A percentile compares a stretch with the other conserved stretches of the same genome.
phyloP scores from a whole-genome alignment of 2,113 vertebrate genomes.

The Coregonus clupeaformis region DNA sequence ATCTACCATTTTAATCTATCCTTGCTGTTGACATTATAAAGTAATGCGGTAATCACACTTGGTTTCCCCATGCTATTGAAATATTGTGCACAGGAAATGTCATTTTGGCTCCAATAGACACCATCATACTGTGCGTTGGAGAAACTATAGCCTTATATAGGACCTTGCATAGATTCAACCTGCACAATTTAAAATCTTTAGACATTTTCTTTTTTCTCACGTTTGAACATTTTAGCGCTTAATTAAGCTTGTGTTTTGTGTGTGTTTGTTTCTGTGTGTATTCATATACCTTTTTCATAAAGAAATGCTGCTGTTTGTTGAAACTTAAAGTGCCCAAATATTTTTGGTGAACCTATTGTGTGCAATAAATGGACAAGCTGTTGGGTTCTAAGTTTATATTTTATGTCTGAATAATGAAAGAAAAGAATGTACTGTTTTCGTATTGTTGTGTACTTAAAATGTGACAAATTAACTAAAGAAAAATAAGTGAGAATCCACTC shows the following conservation, averaged over 20 bases:
- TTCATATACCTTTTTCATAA: slow-evolving; percentile 37
- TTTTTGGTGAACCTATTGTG: slow-evolving; percentile 70
- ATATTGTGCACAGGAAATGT: slow-evolving; percentile 48
- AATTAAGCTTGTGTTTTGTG: slow-evolving; percentile 11
- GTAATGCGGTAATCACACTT: slow-evolving; percentile 62
- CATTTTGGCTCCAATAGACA: slow-evolving; percentile 38
- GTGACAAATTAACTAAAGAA: slow-evolving; percentile 53
- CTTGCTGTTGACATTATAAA: slow-evolving; percentile 55
- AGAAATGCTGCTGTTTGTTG: slow-evolving; percentile 74
- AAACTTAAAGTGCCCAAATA: slow-evolving; percentile 72
- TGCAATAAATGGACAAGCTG: slow-evolving; percentile 72
- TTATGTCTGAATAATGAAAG: slow-evolving; percentile 45
- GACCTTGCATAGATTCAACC: slow-evolving; percentile 62
- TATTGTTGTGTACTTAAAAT: slow-evolving; percentile 33
- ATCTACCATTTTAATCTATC: slow-evolving; percentile 58
- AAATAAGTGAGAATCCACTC: slow-evolving; percentile 34
- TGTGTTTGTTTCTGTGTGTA: slow-evolving; percentile 30
- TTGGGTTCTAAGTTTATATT: slow-evolving; percentile 41
- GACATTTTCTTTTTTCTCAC: slow-evolving; percentile 48
- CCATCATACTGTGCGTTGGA: slow-evolving; percentile 51
- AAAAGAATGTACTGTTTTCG: slow-evolving; percentile 60
- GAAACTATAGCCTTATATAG: slow-evolving; percentile 65
- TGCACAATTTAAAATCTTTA: slow-evolving; percentile 62
- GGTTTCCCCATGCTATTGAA: slow-evolving; percentile 40
- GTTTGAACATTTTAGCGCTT: slow-evolving; percentile 21